phyloP scores from a whole-genome alignment of 1,140 invertebrate genomes.

The Helicoverpa armigera region DNA sequence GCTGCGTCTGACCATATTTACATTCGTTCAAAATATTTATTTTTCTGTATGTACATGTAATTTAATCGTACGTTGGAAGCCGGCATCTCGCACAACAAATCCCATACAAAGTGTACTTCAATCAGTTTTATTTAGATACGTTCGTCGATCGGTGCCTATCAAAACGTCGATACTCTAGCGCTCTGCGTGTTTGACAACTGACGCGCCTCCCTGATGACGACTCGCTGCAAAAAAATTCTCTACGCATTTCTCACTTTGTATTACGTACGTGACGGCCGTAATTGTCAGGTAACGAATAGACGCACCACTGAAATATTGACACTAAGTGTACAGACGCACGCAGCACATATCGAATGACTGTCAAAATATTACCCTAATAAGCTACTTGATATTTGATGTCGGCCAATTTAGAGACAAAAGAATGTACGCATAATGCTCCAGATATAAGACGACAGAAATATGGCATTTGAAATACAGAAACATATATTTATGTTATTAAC shows the following conservation, averaged over 20 bases:
- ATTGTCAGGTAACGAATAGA: conserved; percentile 51
- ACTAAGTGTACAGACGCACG: conserved; percentile 7
- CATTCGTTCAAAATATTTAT: conserved; percentile 7
- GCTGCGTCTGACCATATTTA: not conserved
- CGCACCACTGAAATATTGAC: conserved; percentile 37
- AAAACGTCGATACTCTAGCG: conserved; percentile 41
- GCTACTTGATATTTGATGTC: conserved; percentile 11
- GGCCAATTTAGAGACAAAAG: conserved; percentile 32
- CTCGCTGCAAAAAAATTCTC: conserved; percentile 38
- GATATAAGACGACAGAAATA: conserved; percentile 14
- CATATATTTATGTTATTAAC: conserved; percentile 9
- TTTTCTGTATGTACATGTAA: not conserved
- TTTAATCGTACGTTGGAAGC: conserved; percentile 33
- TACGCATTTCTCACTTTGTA: conserved; percentile 43
- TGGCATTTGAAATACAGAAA: conserved; percentile 14
- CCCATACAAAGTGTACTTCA: conserved; percentile 42
- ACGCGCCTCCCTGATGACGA: conserved; percentile 39
- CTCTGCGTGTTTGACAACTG: conserved; percentile 43
- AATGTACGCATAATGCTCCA: conserved; percentile 1
- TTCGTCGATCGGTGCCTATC: conserved; percentile 42
- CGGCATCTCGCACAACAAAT: conserved; percentile 32
- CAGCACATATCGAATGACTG: conserved; percentile 28
- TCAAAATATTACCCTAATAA: conserved; percentile 43
- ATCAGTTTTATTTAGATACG: conserved; percentile 51
- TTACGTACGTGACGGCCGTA: conserved; percentile 36